A percentile compares a stretch with the other conserved stretches of the same genome.
Evolutionary conservation across 2,797 vertebrate species (phyloP).

Genomic region (Sebastolobus altivelis): DNA sequence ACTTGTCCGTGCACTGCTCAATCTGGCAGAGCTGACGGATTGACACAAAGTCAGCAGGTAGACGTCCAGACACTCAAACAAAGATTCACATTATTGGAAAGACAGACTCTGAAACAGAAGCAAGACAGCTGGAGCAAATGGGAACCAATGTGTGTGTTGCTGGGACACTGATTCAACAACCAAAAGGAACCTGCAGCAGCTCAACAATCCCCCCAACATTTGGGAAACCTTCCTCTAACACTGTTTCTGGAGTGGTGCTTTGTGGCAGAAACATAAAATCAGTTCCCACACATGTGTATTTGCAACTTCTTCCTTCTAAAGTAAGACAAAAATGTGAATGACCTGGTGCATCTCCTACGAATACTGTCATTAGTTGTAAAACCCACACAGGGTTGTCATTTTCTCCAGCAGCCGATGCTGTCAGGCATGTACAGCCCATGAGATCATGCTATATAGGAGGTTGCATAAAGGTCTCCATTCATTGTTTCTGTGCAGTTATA

Average conservation of each 20-base stretch:
- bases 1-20: constrained; percentile 60
- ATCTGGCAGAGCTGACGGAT: constrained; percentile 41
- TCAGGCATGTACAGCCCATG: constrained; percentile 69
- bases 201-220: constrained; percentile 8
- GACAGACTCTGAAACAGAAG: constrained; percentile 3
- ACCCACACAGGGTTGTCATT: constrained; percentile 60
- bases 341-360: constrained; percentile 17
- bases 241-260: constrained; percentile 5
- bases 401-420: constrained; percentile 39
- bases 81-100: constrained; percentile 6
- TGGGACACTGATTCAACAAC: constrained; percentile 15
- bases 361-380: constrained; percentile 51
- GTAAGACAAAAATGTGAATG: constrained; percentile 20
- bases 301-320: not conserved
- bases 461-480: constrained; percentile 54
- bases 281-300: not conserved
- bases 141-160: constrained; percentile 26
- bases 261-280: constrained; percentile 1
- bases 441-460: constrained; percentile 66
- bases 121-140: constrained; percentile 20
- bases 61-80: constrained; percentile 40
- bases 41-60: constrained; percentile 61
- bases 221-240: constrained; percentile 1
- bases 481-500: constrained; percentile 49
- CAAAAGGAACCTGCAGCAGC: constrained; percentile 28